Conservation (phyloP, 92 coral and sea anemone genomes). For the Diadumene lineata region DNA sequence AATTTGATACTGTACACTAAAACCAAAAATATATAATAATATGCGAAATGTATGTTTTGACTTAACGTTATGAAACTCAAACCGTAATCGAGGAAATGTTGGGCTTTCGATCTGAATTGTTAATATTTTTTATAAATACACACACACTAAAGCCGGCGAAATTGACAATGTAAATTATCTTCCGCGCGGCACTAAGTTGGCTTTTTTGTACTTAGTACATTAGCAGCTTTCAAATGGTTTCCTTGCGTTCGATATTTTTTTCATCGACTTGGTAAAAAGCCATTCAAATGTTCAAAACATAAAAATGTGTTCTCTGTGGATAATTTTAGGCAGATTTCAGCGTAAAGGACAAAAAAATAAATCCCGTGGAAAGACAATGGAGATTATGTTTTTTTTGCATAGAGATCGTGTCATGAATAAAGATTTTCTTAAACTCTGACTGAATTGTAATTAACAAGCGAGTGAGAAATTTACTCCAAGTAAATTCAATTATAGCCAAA, state of each 20-base stretch:
- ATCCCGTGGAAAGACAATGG: background rate
- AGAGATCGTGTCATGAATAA: slow-evolving; percentile 1
- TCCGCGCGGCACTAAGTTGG: background rate
- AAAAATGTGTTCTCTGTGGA: background rate
- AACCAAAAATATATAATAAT: too few relatives aligned
- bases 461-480: background rate
- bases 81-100: too few relatives aligned
- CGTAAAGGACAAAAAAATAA: too few relatives aligned
- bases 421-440: background rate
- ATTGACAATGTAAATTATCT: background rate
- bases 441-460: background rate
- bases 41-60: too few relatives aligned
- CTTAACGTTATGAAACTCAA: too few relatives aligned
- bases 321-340: background rate
- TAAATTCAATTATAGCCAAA: background rate
- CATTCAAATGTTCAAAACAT: background rate
- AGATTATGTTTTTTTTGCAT: background rate
- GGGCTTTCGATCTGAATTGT: too few relatives aligned
- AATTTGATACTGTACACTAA: background rate
- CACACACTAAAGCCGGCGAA: background rate
- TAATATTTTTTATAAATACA: too few relatives aligned
- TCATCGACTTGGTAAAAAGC: slow-evolving; percentile 1
- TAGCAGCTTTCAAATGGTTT: slow-evolving; percentile 1
- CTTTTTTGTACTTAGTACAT: background rate
- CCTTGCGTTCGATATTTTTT: background rate